Evolutionary conservation across 2,888 invertebrate genomes (phyloP).

Genomic region (Periphyllus acericola): DNA sequence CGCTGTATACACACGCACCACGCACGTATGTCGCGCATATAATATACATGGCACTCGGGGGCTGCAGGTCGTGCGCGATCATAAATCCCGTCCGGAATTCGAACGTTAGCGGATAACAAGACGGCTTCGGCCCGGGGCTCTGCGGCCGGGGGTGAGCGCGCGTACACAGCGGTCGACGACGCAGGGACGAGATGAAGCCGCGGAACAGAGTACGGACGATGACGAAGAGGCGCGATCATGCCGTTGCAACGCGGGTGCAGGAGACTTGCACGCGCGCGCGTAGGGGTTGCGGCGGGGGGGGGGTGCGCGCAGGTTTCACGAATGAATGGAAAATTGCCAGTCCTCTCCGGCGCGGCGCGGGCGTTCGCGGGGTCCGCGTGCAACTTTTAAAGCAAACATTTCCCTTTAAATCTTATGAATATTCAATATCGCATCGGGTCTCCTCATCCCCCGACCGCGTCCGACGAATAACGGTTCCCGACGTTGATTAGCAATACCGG

Average conservation of each 20-base stretch:
- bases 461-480: slow-evolving; percentile 29
- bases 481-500: slow-evolving; percentile 50
- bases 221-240: not conserved
- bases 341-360: not conserved
- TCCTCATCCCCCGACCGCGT: slow-evolving; percentile 13
- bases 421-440: slow-evolving; percentile 59
- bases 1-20: no score
- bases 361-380: slow-evolving; percentile 14
- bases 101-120: no score
- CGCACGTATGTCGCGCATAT: no score
- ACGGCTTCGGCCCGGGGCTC: no score
- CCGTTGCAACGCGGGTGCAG: no score
- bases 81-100: slow-evolving; percentile 4
- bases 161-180: not conserved
- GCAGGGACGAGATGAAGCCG: not conserved
- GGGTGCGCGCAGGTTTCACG: slow-evolving; percentile 40
- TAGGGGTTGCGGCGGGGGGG: not conserved
- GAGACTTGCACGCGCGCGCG: no score
- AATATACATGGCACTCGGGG: not conserved
- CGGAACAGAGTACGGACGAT: not conserved
- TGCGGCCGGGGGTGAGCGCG: no score
- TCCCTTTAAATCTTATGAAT: slow-evolving; percentile 62
- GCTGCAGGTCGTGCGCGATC: not conserved
- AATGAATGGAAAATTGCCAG: slow-evolving; percentile 58
- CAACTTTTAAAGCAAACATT: slow-evolving; percentile 62